Evolutionary conservation across 2,797 vertebrate species (phyloP).

Genomic region (Sebastes ruberrimus): DNA sequence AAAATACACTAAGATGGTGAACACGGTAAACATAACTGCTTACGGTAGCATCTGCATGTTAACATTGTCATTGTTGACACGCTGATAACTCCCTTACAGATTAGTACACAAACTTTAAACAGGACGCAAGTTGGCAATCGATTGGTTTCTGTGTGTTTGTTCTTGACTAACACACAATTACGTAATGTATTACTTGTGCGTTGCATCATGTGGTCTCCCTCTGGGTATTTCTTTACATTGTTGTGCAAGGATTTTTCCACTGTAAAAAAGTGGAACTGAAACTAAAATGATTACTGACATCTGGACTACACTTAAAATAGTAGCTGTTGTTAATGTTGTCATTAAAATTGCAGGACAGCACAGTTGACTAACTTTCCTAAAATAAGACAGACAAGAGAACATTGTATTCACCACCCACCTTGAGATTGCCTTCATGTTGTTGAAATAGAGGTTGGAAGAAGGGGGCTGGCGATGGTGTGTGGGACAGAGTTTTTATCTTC

Average conservation of each 20-base stretch:
- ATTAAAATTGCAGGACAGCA: neutral
- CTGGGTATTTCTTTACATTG: neutral
- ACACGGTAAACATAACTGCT: neutral
- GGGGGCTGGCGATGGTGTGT: conserved; percentile 63
- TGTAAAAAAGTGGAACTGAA: neutral
- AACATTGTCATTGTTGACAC: neutral
- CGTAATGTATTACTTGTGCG: too few species aligned
- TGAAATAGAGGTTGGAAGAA: conserved; percentile 68
- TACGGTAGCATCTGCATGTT: neutral
- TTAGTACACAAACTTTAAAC: neutral
- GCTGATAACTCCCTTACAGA: neutral
- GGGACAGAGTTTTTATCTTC: conserved; percentile 61
- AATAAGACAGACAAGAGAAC: neutral
- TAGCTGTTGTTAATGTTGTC: neutral
- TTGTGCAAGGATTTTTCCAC: neutral
- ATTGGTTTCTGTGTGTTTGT: too few species aligned
- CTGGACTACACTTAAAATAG: neutral
- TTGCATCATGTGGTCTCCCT: neutral
- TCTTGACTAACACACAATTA: neutral
- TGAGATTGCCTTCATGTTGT: conserved; percentile 54
- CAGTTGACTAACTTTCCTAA: neutral
- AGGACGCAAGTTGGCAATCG: neutral
- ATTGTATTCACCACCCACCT: conserved; percentile 36
- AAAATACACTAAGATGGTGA: neutral
- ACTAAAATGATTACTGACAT: neutral